These are phyloP conservation scores for Otis tarda DNA, from an alignment of 2,113 vertebrate genomes.

Conservation along the genomic window DNA sequence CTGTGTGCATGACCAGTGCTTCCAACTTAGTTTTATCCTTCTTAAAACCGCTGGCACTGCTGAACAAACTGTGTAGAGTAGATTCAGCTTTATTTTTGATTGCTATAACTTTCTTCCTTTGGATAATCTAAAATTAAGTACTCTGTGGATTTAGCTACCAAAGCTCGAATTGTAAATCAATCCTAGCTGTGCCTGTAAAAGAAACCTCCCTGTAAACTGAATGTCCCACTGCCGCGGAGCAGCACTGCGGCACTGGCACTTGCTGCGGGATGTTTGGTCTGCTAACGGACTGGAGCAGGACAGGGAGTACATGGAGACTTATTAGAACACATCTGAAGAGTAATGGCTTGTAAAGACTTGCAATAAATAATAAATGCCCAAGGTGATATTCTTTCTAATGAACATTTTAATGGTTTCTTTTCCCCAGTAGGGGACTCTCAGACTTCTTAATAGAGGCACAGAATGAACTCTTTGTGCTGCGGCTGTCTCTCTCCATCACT, in stretches of 20 bases:
- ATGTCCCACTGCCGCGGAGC: neutral
- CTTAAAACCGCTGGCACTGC: neutral
- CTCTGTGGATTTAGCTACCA: neutral
- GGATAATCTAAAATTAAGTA: neutral
- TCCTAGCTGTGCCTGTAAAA: neutral
- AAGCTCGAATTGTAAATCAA: neutral
- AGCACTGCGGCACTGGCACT: neutral
- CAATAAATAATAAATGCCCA: conserved; percentile 28
- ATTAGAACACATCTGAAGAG: neutral
- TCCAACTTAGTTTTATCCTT: neutral
- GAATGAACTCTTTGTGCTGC: neutral
- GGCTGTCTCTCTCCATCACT: neutral
- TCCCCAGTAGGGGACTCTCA: neutral
- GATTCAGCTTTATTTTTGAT: neutral
- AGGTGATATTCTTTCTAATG: conserved; percentile 55
- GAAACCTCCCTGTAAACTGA: neutral
- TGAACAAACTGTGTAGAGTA: neutral
- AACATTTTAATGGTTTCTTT: conserved; percentile 56
- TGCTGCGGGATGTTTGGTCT: neutral
- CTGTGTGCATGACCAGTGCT: neutral
- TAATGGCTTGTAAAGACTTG: conserved; percentile 4
- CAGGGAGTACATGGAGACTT: neutral
- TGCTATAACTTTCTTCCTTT: neutral
- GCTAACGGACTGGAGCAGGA: neutral
- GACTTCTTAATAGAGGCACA: conserved; percentile 2